phyloP scores from a whole-genome alignment of 2,888 invertebrate genomes.

The Bedellia somnulentella region DNA sequence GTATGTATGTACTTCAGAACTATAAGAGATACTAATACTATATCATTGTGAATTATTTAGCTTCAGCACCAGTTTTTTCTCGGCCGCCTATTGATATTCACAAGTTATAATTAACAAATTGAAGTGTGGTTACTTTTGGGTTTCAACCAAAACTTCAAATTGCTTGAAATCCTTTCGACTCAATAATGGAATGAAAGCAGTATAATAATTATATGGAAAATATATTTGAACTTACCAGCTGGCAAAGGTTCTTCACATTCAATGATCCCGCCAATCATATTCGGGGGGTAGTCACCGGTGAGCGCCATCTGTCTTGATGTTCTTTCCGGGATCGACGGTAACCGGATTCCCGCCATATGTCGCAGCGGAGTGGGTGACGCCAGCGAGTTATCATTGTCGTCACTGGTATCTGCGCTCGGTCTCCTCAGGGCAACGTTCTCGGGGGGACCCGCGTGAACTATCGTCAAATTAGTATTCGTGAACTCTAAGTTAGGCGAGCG shows the following conservation, averaged over 20 bases:
- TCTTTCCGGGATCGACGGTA: conserved; percentile 82
- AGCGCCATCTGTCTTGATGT: conserved; percentile 59
- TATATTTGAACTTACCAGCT: conserved; percentile 66
- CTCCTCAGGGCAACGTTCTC: conserved; percentile 52
- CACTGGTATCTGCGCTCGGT: conserved; percentile 30
- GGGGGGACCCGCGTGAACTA: conserved; percentile 51
- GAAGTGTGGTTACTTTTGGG: no score
- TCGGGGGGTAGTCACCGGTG: conserved; percentile 55
- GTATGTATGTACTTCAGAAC: no score
- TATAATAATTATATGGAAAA: no score
- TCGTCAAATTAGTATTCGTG: conserved; percentile 58
- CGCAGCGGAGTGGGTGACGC: conserved; percentile 65
- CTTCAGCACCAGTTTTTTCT: no score
- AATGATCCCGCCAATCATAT: conserved; percentile 58
- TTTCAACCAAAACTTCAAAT: no score
- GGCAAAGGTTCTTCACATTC: conserved; percentile 83
- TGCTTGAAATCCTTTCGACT: no score
- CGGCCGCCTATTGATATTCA: no score
- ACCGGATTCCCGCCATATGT: conserved; percentile 71
- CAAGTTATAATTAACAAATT: no score
- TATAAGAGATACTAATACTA: no score
- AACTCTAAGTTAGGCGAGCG: conserved; percentile 58
- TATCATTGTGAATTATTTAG: no score
- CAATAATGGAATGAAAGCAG: no score
- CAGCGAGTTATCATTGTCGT: conserved; percentile 46